A percentile compares a stretch with the other conserved stretches of the same genome.
These are phyloP conservation scores for Drosophila cognata DNA, from an alignment of 2,888 invertebrate genomes.

Conservation along the genomic window DNA sequence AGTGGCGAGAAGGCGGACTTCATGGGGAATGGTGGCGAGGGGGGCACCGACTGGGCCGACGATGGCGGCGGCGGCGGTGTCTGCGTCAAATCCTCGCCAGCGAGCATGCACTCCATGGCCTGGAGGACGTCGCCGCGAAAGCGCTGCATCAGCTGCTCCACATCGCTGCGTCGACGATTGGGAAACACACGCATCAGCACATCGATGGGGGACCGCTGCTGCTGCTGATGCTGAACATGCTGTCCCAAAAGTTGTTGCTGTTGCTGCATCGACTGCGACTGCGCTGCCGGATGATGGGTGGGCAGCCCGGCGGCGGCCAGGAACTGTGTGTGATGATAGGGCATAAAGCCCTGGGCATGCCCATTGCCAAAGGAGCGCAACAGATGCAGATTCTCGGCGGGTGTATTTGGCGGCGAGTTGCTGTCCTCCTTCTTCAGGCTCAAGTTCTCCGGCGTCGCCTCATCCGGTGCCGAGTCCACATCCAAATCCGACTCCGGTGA, in stretches of 20 bases:
- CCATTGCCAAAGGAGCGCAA: conserved; percentile 82
- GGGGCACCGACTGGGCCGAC: conserved; percentile 74
- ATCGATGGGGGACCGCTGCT: conserved; percentile 92
- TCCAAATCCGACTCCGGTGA: conserved; percentile 85
- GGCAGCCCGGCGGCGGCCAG: conserved; percentile 78
- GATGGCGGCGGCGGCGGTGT: conserved; percentile 86
- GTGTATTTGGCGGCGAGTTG: conserved; percentile 84
- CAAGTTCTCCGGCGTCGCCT: conserved; percentile 91
- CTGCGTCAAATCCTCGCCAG: conserved; percentile 86
- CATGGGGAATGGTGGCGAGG: conserved; percentile 84
- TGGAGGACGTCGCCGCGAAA: conserved; percentile 96
- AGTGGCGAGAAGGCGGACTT: conserved; percentile 92
- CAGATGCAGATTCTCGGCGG: conserved; percentile 83
- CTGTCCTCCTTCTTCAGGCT: conserved; percentile 89
- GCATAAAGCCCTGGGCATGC: conserved; percentile 85
- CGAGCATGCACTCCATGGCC: conserved; percentile 96
- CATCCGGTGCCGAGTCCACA: conserved; percentile 85
- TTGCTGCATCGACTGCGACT: conserved; percentile 62
- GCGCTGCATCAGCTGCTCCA: conserved; percentile 93
- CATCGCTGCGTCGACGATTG: conserved; percentile 92
- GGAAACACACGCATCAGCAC: conserved; percentile 96
- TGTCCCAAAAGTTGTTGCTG: conserved; percentile 45
- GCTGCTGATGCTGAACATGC: conserved; percentile 75
- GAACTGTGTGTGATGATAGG: conserved; percentile 85
- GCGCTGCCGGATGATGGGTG: conserved; percentile 73